Percentiles rank a stretch among this genome's conserved stretches.
These are phyloP conservation scores for Dendroctonus valens DNA, from an alignment of 1,140 invertebrate genomes.

Conservation along the genomic window DNA sequence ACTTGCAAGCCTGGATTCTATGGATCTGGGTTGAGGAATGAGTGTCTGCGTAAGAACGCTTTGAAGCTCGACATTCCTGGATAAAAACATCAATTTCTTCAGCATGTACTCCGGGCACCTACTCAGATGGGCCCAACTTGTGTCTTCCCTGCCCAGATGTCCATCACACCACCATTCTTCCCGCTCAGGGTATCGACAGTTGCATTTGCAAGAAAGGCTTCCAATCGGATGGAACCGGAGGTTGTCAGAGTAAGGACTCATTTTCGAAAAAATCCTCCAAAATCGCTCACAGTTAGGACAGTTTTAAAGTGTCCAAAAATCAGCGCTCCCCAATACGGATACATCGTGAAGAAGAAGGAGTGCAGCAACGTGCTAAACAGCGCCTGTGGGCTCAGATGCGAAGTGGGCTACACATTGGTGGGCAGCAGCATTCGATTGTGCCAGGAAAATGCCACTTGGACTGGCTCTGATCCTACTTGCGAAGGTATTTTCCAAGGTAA, in stretches of 20 bases:
- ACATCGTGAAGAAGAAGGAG: slow-evolving; percentile 61
- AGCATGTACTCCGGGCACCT: slow-evolving; percentile 46
- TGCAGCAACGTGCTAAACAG: slow-evolving; percentile 68
- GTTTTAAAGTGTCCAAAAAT: slow-evolving; percentile 63
- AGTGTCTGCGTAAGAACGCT: slow-evolving; percentile 52
- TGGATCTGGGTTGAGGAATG: slow-evolving; percentile 62
- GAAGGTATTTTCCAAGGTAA: slow-evolving; percentile 58
- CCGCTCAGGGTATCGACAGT: slow-evolving; percentile 54
- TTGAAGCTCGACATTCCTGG: too few relatives aligned
- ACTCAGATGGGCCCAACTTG: slow-evolving; percentile 52
- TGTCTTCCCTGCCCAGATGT: slow-evolving; percentile 65
- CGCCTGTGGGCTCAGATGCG: slow-evolving; percentile 68
- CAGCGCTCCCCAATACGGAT: slow-evolving; percentile 62
- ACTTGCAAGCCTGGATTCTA: slow-evolving; percentile 65
- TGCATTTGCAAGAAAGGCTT: slow-evolving; percentile 59
- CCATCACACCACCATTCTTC: slow-evolving; percentile 60
- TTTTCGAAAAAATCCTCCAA: neutral
- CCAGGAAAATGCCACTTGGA: slow-evolving; percentile 65
- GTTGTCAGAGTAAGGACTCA: slow-evolving; percentile 44
- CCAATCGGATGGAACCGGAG: slow-evolving; percentile 37
- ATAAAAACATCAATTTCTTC: slow-evolving; percentile 8
- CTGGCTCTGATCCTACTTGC: slow-evolving; percentile 61
- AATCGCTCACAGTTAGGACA: slow-evolving; percentile 36
- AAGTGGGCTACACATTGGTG: slow-evolving; percentile 62
- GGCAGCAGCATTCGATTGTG: slow-evolving; percentile 68